A percentile compares a stretch with the other conserved stretches of the same genome.
These are phyloP conservation scores for Mus pahari DNA, from an alignment of 2,113 vertebrate genomes.

Conservation along the genomic window DNA sequence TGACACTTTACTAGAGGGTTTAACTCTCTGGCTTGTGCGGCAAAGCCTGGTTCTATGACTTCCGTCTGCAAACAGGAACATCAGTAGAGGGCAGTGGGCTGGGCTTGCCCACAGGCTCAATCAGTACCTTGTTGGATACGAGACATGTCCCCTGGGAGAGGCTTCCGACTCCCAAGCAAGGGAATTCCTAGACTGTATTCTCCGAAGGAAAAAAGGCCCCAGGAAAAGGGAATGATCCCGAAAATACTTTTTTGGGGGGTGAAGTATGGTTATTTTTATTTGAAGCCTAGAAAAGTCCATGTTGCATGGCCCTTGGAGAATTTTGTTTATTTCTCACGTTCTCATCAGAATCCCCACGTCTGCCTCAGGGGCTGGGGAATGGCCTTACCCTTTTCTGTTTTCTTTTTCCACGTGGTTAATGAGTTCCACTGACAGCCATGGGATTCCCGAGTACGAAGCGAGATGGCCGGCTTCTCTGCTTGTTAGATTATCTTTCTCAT, in stretches of 20 bases:
- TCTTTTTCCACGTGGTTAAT: not conserved
- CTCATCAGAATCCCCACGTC: not conserved
- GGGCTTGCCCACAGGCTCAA: not conserved
- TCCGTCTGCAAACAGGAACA: not conserved
- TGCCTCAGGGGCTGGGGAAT: not conserved
- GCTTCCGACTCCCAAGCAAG: not conserved
- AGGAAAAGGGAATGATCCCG: constrained; percentile 33
- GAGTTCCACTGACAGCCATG: not conserved
- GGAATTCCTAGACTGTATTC: not conserved
- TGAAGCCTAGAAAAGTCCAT: not conserved
- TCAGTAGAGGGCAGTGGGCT: not conserved
- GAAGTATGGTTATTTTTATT: not conserved
- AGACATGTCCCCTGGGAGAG: not conserved
- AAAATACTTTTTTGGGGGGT: not conserved
- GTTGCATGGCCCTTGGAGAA: not conserved
- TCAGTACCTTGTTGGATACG: not conserved
- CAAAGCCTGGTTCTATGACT: not conserved
- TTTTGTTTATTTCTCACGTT: not conserved
- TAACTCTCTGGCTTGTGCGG: not conserved
- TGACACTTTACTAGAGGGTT: not conserved
- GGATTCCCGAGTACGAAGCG: not conserved
- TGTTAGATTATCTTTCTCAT: not conserved
- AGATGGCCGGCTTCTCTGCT: not conserved
- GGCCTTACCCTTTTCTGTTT: not conserved
- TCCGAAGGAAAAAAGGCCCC: not conserved